Percentiles rank a stretch among this genome's conserved stretches.
These are phyloP conservation scores for Pogonomyrmex californicus DNA, from an alignment of 1,140 invertebrate species.

Conservation along the genomic window DNA sequence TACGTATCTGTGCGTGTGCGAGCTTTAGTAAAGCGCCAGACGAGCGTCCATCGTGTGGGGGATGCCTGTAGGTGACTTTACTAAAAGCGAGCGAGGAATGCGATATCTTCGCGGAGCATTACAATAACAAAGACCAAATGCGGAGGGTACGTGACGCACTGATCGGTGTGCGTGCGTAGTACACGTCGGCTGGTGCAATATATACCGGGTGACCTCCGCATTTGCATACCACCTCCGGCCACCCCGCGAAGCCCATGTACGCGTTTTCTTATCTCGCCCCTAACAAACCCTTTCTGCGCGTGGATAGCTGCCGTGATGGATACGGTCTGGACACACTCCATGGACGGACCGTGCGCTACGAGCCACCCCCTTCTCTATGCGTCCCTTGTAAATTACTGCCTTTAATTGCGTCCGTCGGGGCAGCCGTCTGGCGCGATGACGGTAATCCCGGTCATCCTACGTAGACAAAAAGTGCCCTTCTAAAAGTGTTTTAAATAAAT, in stretches of 20 bases:
- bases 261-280: slow-evolving; percentile 72
- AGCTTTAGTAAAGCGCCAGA: slow-evolving; percentile 10
- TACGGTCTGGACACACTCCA: slow-evolving; percentile 62
- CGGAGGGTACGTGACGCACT: slow-evolving; percentile 31
- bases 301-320: slow-evolving; percentile 71
- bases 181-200: slow-evolving; percentile 44
- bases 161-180: slow-evolving; percentile 24
- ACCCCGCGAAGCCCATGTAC: slow-evolving; percentile 70
- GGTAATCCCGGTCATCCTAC: slow-evolving; percentile 61
- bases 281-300: slow-evolving; percentile 73
- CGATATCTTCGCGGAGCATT: slow-evolving; percentile 73
- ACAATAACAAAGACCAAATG: slow-evolving; percentile 73
- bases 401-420: slow-evolving; percentile 62
- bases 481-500: slow-evolving; percentile 15
- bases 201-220: slow-evolving; percentile 67
- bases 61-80: slow-evolving; percentile 70
- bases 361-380: background rate
- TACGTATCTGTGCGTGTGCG: background rate
- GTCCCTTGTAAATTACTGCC: slow-evolving; percentile 60
- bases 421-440: slow-evolving; percentile 53
- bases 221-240: slow-evolving; percentile 70
- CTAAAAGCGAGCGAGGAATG: slow-evolving; percentile 65
- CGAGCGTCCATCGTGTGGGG: slow-evolving; percentile 38
- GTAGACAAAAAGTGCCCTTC: slow-evolving; percentile 39
- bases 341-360: background rate